Conservation (phyloP, 2,113 vertebrate genomes). For the Martes martes region DNA sequence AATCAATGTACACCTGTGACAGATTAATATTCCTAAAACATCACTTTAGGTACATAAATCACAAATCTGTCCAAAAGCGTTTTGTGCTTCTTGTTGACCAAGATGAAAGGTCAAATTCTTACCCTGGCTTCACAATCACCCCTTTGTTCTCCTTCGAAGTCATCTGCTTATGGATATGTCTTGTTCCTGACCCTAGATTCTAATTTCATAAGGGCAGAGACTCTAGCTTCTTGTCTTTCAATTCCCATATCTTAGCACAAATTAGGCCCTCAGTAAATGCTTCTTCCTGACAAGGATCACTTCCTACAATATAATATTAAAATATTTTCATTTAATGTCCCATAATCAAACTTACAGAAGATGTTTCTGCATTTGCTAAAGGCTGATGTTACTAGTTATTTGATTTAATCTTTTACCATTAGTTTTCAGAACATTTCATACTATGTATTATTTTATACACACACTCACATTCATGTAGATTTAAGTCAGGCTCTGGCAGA, state of each 20-base stretch:
- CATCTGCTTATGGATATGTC: not conserved
- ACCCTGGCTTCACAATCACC: not conserved
- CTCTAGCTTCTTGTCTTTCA: not conserved
- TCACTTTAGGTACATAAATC: not conserved
- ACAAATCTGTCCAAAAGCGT: not conserved
- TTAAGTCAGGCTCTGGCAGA: conserved; percentile 34
- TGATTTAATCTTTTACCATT: conserved; percentile 9
- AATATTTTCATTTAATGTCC: not conserved
- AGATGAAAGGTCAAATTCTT: not conserved
- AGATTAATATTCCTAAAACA: not conserved
- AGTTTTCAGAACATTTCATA: not conserved
- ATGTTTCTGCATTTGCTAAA: not conserved
- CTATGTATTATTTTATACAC: not conserved
- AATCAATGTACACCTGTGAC: not conserved
- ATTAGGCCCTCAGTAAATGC: not conserved
- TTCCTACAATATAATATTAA: not conserved
- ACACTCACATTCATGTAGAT: not conserved
- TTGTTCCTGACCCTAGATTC: not conserved
- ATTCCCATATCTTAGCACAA: not conserved
- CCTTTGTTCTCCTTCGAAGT: not conserved
- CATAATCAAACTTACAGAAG: not conserved
- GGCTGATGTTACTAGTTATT: not conserved
- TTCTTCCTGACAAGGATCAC: not conserved
- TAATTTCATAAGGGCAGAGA: not conserved
- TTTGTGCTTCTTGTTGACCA: not conserved